Evolutionary conservation across 2,113 vertebrate genomes (phyloP).

Genomic region (Megalops atlanticus): DNA sequence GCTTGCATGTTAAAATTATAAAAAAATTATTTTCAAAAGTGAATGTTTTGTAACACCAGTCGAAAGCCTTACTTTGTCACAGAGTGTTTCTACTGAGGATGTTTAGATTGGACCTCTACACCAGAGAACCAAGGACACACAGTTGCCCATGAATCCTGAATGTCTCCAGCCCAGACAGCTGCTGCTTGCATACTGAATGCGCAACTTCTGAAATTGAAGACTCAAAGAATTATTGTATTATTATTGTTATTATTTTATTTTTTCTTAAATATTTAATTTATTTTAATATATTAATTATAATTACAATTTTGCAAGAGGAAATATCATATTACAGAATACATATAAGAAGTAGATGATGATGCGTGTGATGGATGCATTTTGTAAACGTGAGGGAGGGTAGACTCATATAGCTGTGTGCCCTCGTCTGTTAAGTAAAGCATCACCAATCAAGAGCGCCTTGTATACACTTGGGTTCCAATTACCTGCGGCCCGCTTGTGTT

Average conservation of each 20-base stretch:
- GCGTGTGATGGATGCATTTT: background rate
- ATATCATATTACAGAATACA: constrained; percentile 15
- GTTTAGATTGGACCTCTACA: constrained; percentile 66
- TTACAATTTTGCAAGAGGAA: constrained; percentile 8
- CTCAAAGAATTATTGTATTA: constrained; percentile 51
- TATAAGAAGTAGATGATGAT: background rate
- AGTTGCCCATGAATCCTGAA: constrained; percentile 55
- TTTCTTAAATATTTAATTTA: constrained; percentile 58
- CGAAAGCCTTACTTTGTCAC: constrained; percentile 80
- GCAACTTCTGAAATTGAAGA: constrained; percentile 26
- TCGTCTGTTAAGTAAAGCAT: constrained; percentile 26
- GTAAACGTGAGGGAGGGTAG: constrained; percentile 17
- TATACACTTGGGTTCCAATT: constrained; percentile 41
- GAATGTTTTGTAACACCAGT: constrained; percentile 76
- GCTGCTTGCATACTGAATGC: constrained; percentile 13
- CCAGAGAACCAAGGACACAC: constrained; percentile 61
- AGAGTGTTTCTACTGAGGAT: constrained; percentile 58
- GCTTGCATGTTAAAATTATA: constrained; percentile 58
- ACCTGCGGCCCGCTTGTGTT: constrained; percentile 27
- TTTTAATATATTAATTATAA: constrained; percentile 23
- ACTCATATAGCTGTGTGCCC: background rate
- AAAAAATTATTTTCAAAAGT: constrained; percentile 73
- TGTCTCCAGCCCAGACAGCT: constrained; percentile 51
- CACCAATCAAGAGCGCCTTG: background rate
- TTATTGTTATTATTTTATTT: too few relatives aligned